A percentile compares a stretch with the other conserved stretches of the same genome.
Conservation (phyloP, 2,797 vertebrate genomes). For the Odontamblyopus rebecca region DNA sequence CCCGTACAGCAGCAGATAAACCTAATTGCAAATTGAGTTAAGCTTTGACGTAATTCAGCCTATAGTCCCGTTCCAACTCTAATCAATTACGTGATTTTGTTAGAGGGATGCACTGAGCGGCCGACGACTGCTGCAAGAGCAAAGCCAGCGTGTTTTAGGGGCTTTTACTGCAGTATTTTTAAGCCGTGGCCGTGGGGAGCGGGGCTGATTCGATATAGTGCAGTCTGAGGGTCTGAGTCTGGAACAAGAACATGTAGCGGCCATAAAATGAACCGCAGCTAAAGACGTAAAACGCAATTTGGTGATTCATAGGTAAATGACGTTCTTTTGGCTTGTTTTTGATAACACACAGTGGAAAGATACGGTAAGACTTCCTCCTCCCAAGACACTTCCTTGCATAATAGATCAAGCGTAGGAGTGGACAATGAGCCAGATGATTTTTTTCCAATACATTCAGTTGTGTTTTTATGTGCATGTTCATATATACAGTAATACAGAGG, state of each 20-base stretch:
- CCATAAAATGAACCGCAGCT: background rate
- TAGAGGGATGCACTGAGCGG: background rate
- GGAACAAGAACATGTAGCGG: background rate
- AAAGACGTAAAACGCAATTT: background rate
- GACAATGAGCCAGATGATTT: no score
- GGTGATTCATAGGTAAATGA: background rate
- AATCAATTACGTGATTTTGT: constrained; percentile 13
- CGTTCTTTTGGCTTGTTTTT: no score
- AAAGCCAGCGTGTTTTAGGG: background rate
- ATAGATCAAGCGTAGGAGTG: no score
- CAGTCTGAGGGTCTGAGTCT: background rate
- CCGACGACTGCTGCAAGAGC: background rate
- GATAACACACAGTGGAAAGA: no score
- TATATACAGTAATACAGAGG: no score
- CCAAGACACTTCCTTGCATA: no score
- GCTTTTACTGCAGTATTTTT: background rate
- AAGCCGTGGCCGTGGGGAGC: background rate
- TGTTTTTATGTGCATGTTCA: no score
- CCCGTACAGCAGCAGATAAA: background rate
- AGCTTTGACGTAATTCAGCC: constrained; percentile 12
- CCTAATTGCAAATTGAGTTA: constrained; percentile 12
- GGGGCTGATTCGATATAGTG: constrained; percentile 3
- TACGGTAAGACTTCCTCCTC: no score
- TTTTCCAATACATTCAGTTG: no score
- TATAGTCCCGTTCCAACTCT: constrained; percentile 6